phyloP scores from a whole-genome alignment of 2,113 vertebrate genomes.

The Pachyramphus minor region DNA sequence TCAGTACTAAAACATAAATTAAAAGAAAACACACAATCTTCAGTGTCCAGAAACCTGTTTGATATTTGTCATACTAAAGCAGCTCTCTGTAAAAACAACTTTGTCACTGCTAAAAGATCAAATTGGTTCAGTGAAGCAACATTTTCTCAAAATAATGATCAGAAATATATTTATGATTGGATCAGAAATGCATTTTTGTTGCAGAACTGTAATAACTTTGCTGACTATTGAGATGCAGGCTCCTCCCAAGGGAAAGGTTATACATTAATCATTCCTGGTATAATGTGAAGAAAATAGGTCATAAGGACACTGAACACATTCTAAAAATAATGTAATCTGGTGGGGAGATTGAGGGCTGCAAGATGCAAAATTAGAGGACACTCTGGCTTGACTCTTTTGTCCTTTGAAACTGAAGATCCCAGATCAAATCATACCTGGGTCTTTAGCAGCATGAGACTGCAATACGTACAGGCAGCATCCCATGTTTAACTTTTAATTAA shows the following conservation, averaged over 20 bases:
- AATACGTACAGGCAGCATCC: neutral
- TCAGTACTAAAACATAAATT: neutral
- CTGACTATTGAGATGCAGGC: neutral
- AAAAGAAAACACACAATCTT: neutral
- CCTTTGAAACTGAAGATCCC: constrained; percentile 45
- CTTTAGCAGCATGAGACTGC: neutral
- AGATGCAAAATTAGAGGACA: constrained; percentile 13
- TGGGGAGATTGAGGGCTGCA: constrained; percentile 23
- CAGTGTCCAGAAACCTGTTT: neutral
- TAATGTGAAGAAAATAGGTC: constrained; percentile 1
- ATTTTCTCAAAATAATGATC: neutral
- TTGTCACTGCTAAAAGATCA: neutral
- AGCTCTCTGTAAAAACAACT: neutral
- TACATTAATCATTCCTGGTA: constrained; percentile 5
- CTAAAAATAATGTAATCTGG: constrained; percentile 63
- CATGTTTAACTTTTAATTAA: neutral
- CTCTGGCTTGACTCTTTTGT: constrained; percentile 36
- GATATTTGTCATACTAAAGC: neutral
- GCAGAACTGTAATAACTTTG: neutral
- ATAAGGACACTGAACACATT: neutral
- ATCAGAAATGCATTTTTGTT: neutral
- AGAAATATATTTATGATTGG: neutral
- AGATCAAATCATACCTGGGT: neutral
- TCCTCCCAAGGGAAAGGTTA: neutral
- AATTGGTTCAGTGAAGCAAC: neutral